phyloP scores from a whole-genome alignment of 2,797 vertebrate species.

The Pangasius larnaudii region DNA sequence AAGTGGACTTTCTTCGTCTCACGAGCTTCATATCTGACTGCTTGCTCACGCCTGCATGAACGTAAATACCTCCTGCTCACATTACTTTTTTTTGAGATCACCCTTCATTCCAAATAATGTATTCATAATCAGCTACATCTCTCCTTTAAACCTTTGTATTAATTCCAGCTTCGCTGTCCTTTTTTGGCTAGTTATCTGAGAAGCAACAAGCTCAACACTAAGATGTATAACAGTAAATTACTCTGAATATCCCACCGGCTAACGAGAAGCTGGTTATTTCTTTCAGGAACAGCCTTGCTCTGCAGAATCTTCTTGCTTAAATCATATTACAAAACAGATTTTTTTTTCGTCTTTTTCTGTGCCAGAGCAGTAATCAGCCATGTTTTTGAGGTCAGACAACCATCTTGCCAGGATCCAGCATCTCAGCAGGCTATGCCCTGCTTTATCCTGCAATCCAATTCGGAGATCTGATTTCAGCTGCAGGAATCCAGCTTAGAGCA shows the following conservation, averaged over 20 bases:
- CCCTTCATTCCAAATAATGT: not conserved
- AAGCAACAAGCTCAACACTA: slow-evolving; percentile 5
- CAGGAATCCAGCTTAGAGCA: slow-evolving; percentile 9
- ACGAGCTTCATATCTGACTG: not conserved
- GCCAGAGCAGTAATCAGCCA: slow-evolving; percentile 41
- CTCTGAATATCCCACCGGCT: slow-evolving; percentile 16
- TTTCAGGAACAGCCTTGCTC: slow-evolving; percentile 23
- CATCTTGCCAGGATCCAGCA: slow-evolving; percentile 46
- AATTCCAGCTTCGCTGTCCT: not conserved
- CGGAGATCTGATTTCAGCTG: slow-evolving; percentile 36
- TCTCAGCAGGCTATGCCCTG: slow-evolving; percentile 27
- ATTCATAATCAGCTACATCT: not conserved
- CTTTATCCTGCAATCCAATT: slow-evolving; percentile 30
- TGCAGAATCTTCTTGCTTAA: slow-evolving; percentile 38
- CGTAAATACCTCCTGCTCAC: not conserved
- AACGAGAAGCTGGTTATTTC: slow-evolving; percentile 33
- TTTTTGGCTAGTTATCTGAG: not conserved
- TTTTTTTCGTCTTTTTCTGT: not conserved
- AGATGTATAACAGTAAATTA: slow-evolving; percentile 24
- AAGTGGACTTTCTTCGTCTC: not conserved
- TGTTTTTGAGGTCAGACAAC: slow-evolving; percentile 46
- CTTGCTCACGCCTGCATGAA: not conserved
- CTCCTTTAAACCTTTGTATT: not conserved
- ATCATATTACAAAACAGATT: slow-evolving; percentile 44
- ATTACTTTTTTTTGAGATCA: not conserved